Evolutionary conservation across 2,888 invertebrate genomes (phyloP).

Genomic region (Drosophila seclusa): DNA sequence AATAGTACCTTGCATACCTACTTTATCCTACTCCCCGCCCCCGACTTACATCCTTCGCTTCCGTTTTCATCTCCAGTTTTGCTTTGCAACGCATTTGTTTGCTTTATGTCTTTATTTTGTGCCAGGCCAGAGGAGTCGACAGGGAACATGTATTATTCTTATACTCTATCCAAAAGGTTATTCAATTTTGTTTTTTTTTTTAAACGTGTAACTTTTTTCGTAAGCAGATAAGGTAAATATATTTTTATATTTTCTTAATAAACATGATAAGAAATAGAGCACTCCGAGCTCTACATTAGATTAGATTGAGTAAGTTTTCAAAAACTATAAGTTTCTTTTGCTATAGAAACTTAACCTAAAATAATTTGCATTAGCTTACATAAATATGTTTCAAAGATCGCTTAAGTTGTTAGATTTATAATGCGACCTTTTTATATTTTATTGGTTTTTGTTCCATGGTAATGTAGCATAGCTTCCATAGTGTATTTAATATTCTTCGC

Average conservation of each 20-base stretch:
- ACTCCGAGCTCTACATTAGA: background rate
- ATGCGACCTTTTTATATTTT: background rate
- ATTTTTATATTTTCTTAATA: background rate
- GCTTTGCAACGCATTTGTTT: constrained; percentile 67
- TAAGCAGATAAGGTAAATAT: background rate
- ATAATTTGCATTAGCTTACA: background rate
- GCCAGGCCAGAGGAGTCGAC: constrained; percentile 41
- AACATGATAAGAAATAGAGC: background rate
- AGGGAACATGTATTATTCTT: constrained; percentile 51
- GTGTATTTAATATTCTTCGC: background rate
- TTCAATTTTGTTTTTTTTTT: background rate
- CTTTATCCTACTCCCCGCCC: background rate
- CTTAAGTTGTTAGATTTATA: background rate
- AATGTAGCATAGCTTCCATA: background rate
- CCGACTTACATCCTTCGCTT: background rate
- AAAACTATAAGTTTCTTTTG: background rate
- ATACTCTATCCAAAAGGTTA: constrained; percentile 24
- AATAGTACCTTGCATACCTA: constrained; percentile 31
- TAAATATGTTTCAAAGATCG: background rate
- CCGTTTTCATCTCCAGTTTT: constrained; percentile 27
- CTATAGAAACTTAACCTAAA: background rate
- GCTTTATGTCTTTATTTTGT: constrained; percentile 78
- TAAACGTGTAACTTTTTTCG: background rate
- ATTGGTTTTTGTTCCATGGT: no score
- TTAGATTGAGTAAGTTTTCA: background rate